Percentiles rank a stretch among this genome's conserved stretches.
These are phyloP conservation scores for Kryptolebias ocellatus DNA, from an alignment of 2,797 vertebrate genomes.

Conservation along the genomic window DNA sequence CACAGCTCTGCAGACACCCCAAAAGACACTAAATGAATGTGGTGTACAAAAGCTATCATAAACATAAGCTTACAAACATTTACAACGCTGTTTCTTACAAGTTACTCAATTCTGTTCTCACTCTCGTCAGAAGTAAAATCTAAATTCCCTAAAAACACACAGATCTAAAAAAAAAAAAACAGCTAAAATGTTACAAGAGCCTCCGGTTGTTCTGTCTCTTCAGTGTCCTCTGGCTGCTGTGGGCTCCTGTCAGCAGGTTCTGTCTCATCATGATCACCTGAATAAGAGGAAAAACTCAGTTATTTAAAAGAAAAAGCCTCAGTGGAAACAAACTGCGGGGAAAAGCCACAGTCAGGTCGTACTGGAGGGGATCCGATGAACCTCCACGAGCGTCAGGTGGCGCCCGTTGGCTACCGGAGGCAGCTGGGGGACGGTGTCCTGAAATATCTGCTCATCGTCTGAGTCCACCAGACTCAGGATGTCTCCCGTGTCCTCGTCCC, in stretches of 20 bases:
- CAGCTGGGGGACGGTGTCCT: constrained; percentile 70
- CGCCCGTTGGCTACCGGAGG: constrained; percentile 70
- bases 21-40: constrained; percentile 36
- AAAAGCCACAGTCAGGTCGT: neutral
- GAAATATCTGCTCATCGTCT: constrained; percentile 85
- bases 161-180: constrained; percentile 39
- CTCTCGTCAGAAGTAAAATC: constrained; percentile 46
- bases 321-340: rapidly evolving
- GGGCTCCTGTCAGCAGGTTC: constrained; percentile 30
- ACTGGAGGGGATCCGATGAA: constrained; percentile 80
- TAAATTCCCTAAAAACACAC: constrained; percentile 24
- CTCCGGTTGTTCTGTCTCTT: constrained; percentile 39
- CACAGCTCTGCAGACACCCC: neutral
- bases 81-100: constrained; percentile 6
- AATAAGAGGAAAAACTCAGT: neutral
- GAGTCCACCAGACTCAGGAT: constrained; percentile 92
- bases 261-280: constrained; percentile 69
- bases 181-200: constrained; percentile 69
- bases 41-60: constrained; percentile 42
- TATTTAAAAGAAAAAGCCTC: neutral
- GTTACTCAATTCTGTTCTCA: constrained; percentile 55
- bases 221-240: constrained; percentile 52
- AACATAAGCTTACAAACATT: constrained; percentile 35
- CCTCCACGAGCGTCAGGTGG: constrained; percentile 77
- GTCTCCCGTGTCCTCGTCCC: constrained; percentile 75